These are phyloP conservation scores for Eupeodes luniger DNA, from an alignment of 2,888 invertebrate genomes.

Conservation along the genomic window DNA sequence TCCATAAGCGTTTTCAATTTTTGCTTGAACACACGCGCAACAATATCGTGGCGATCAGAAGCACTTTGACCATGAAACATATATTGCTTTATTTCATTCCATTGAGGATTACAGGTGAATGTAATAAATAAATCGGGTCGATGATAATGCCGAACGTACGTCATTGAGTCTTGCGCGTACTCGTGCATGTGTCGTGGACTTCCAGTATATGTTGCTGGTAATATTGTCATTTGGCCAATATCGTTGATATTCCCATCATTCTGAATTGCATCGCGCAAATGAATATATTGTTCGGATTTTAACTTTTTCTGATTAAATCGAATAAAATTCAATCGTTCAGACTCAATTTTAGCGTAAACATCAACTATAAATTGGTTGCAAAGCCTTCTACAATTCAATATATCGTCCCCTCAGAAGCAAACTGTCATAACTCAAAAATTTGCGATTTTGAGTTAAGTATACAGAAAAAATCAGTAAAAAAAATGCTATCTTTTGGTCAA, in stretches of 20 bases:
- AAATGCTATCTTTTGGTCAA: too few relatives aligned
- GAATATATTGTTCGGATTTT: slow-evolving; percentile 23
- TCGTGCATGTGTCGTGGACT: slow-evolving; percentile 68
- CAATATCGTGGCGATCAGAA: slow-evolving; percentile 59
- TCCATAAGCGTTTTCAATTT: slow-evolving; percentile 13
- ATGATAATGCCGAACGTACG: slow-evolving; percentile 62
- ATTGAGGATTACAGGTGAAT: slow-evolving; percentile 57
- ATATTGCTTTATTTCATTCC: slow-evolving; percentile 37
- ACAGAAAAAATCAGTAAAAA: too few relatives aligned
- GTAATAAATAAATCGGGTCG: slow-evolving; percentile 65
- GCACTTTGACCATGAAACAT: slow-evolving; percentile 27
- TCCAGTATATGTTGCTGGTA: slow-evolving; percentile 54
- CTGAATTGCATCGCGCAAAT: slow-evolving; percentile 32
- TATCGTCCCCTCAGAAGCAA: too few relatives aligned
- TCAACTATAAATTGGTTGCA: slow-evolving; percentile 25
- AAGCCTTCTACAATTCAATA: neutral
- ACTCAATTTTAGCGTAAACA: slow-evolving; percentile 43
- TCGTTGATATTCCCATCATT: slow-evolving; percentile 4
- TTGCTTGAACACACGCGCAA: slow-evolving; percentile 64
- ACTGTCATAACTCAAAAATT: too few relatives aligned
- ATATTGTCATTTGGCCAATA: slow-evolving; percentile 36
- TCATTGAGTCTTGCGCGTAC: slow-evolving; percentile 36
- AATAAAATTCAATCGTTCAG: slow-evolving; percentile 43
- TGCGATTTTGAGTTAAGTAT: too few relatives aligned
- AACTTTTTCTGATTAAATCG: slow-evolving; percentile 18